These are phyloP conservation scores for Solenopsis fugax DNA, from an alignment of 1,140 invertebrate genomes.

Conservation along the genomic window DNA sequence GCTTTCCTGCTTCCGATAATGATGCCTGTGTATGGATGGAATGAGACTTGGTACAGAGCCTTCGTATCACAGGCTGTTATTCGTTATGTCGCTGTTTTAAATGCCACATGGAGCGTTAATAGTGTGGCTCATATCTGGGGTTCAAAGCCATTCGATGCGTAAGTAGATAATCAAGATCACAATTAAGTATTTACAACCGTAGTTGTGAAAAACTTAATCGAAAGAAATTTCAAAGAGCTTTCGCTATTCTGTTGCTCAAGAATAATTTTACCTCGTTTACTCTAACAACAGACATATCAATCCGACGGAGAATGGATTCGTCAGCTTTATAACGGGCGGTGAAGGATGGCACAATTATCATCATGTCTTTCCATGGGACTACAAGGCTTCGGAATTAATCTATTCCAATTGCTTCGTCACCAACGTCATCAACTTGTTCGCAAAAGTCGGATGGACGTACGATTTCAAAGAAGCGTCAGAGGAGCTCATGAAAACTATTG, in stretches of 20 bases:
- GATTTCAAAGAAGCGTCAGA: slow-evolving; percentile 90
- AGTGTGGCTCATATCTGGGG: slow-evolving; percentile 93
- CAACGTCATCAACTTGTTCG: slow-evolving; percentile 89
- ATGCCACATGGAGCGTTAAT: slow-evolving; percentile 93
- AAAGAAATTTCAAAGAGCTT: background rate
- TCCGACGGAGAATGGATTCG: slow-evolving; percentile 87
- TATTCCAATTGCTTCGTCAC: slow-evolving; percentile 88
- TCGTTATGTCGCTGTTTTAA: slow-evolving; percentile 89
- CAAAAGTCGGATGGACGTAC: slow-evolving; percentile 92
- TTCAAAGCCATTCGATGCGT: slow-evolving; percentile 91
- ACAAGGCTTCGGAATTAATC: slow-evolving; percentile 91
- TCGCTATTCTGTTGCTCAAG: background rate
- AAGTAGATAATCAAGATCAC: slow-evolving; percentile 75
- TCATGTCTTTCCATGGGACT: slow-evolving; percentile 94
- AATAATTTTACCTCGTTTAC: background rate
- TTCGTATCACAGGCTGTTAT: slow-evolving; percentile 88
- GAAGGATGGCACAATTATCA: slow-evolving; percentile 96
- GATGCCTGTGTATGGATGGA: slow-evolving; percentile 91
- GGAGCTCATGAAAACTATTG: slow-evolving; percentile 86
- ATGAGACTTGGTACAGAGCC: slow-evolving; percentile 84
- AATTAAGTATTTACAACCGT: background rate
- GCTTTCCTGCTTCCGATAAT: slow-evolving; percentile 92
- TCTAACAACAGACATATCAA: slow-evolving; percentile 88
- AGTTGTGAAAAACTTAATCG: background rate
- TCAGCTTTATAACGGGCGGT: slow-evolving; percentile 80